Evolutionary conservation across 2,888 invertebrate genomes (phyloP).

Genomic region (Pseudococcus longispinus): DNA sequence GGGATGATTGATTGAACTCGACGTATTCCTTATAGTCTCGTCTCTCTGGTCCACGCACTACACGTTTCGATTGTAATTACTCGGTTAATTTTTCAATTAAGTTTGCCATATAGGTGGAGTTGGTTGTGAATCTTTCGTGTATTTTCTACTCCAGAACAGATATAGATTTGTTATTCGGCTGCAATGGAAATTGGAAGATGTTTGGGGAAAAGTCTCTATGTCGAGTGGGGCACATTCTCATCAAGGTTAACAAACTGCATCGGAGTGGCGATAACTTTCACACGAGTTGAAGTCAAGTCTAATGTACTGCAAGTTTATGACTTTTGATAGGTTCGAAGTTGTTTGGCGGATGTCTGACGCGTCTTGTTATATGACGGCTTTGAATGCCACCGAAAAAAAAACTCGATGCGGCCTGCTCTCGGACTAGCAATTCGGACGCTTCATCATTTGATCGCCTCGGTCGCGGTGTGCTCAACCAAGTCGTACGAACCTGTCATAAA

Average conservation of each 20-base stretch:
- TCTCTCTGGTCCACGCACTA: background rate
- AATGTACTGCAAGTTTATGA: slow-evolving; percentile 16
- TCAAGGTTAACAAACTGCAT: slow-evolving; percentile 5
- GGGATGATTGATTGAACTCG: slow-evolving; percentile 10
- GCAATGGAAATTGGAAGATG: background rate
- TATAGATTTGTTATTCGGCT: background rate
- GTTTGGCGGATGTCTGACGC: slow-evolving; percentile 31
- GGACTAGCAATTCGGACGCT: background rate
- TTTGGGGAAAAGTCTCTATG: background rate
- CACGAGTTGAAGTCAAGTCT: background rate
- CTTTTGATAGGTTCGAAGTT: slow-evolving; percentile 11
- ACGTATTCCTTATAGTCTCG: background rate
- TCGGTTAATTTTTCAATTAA: slow-evolving; percentile 45
- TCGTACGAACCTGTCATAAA: slow-evolving; percentile 48
- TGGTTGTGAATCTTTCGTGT: background rate
- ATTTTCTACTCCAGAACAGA: background rate
- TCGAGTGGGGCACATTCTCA: background rate
- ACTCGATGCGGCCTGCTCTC: background rate
- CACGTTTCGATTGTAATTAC: slow-evolving; percentile 29
- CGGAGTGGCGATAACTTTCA: background rate
- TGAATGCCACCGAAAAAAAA: slow-evolving; percentile 46
- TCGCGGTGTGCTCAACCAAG: slow-evolving; percentile 5
- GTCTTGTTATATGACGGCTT: slow-evolving; percentile 34
- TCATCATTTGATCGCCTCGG: slow-evolving; percentile 18
- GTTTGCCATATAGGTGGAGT: background rate